Evolutionary conservation across 2,797 vertebrate genomes (phyloP).

Genomic region (Podargus strigoides): DNA sequence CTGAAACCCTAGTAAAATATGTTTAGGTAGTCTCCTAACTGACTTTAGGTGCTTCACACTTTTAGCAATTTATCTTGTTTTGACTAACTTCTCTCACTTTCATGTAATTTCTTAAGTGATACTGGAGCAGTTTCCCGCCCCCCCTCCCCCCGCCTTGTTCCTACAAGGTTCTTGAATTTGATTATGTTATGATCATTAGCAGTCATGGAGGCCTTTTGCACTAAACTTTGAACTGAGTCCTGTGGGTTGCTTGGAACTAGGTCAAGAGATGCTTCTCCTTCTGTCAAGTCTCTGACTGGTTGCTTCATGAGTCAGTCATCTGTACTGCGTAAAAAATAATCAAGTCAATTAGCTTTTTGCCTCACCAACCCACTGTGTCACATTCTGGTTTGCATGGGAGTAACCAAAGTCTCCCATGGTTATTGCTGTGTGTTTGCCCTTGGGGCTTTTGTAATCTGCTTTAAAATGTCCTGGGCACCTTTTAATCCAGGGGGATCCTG

Average conservation of each 20-base stretch:
- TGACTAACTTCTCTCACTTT: neutral
- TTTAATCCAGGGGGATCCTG: neutral
- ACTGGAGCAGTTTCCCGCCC: accelerated
- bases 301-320: neutral
- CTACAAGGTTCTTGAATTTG: neutral
- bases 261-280: neutral
- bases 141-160: accelerated
- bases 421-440: neutral
- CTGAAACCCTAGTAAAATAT: neutral
- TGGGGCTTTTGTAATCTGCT: neutral
- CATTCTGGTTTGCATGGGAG: neutral
- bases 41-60: neutral
- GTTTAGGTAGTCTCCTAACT: neutral
- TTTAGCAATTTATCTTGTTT: neutral
- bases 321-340: neutral
- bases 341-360: neutral
- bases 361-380: neutral
- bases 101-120: neutral
- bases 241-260: neutral
- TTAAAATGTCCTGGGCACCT: neutral
- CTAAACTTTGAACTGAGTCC: neutral
- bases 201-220: neutral
- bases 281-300: neutral
- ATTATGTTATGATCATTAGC: neutral
- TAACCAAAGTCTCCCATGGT: neutral